Evolutionary conservation across 2,888 invertebrate genomes (phyloP).

Genomic region (Macrosoma leucophasiata): DNA sequence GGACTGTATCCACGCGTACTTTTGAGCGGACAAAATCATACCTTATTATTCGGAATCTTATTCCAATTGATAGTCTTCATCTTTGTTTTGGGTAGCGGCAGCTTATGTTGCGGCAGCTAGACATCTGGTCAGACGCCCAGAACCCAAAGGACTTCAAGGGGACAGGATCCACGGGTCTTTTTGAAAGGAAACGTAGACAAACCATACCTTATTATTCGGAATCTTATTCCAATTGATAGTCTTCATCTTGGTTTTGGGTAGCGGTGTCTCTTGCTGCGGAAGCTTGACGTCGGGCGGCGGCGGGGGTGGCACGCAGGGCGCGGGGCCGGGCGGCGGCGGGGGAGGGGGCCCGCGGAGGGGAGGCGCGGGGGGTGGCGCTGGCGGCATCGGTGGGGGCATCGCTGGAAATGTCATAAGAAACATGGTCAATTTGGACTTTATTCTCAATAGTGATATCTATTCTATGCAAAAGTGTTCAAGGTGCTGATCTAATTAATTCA

Average conservation of each 20-base stretch:
- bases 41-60: slow-evolving; percentile 94
- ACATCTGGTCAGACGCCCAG: too few relatives aligned
- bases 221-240: slow-evolving; percentile 99
- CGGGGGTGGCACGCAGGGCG: slow-evolving; percentile 55
- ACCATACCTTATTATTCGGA: slow-evolving; percentile 86
- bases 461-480: too few relatives aligned
- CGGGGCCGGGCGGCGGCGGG: slow-evolving; percentile 54
- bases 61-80: slow-evolving; percentile 99
- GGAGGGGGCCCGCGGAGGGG: slow-evolving; percentile 60
- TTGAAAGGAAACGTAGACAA: background rate
- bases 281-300: slow-evolving; percentile 72
- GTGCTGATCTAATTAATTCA: too few relatives aligned
- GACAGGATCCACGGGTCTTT: too few relatives aligned
- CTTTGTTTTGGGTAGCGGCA: slow-evolving; percentile 93
- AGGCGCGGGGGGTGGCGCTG: slow-evolving; percentile 49
- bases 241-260: slow-evolving; percentile 97
- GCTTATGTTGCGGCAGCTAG: slow-evolving; percentile 92
- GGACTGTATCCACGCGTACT: too few relatives aligned
- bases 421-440: too few relatives aligned
- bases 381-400: slow-evolving; percentile 47
- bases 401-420: too few relatives aligned
- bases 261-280: slow-evolving; percentile 94
- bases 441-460: too few relatives aligned
- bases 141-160: too few relatives aligned
- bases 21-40: slow-evolving; percentile 43